Evolutionary conservation across 1,140 invertebrate genomes (phyloP), one percentile per base, ranked within the genome.

Genomic region (Bombus breviceps): DNA sequence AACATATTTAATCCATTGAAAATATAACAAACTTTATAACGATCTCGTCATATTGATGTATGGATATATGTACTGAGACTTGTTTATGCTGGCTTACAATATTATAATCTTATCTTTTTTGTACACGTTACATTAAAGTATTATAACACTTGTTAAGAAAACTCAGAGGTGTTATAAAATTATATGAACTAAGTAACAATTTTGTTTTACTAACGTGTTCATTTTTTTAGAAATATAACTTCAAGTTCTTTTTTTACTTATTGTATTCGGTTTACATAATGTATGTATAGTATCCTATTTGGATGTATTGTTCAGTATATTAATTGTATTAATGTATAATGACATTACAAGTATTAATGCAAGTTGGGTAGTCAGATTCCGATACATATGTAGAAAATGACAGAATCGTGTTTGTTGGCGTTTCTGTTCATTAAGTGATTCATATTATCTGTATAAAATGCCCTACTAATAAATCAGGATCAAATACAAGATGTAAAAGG

Each of bases 331-430:
- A 85, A 72, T 80, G 78, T 82, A 81, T 74, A 80, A 76, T 87
- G 87, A 88, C 88, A 85, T 88, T 88, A 39, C 87, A 77, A 89
- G 77, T 85, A 88, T 89, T 88, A 85, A 88, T 85, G 32, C 68
- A 80, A 80, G 57, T 84, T 84, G 75, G 76, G 66, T 77, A 75
- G 64, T 77, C 87, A 73, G 66, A 81, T 71, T 53, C 32, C 47
- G 71, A 66, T 68, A 18, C 22, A 89, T 77, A 72, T 80, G 64
- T 89, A 77, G 79, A 83, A 72, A 57, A 66, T 64, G 80, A 76
- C 57, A 86, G 73, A 89, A 79, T 66, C 77, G 74, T 82, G 10
- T 86, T 69, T 86, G 86, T 89, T 86, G 41, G 32, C 71, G 74
- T 88, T 83, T 81, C 68, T 85, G 82, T 59, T 86, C 68, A 47